Evolutionary conservation across 2,888 invertebrate species (phyloP).

Genomic region (Stegophylla sp.): DNA sequence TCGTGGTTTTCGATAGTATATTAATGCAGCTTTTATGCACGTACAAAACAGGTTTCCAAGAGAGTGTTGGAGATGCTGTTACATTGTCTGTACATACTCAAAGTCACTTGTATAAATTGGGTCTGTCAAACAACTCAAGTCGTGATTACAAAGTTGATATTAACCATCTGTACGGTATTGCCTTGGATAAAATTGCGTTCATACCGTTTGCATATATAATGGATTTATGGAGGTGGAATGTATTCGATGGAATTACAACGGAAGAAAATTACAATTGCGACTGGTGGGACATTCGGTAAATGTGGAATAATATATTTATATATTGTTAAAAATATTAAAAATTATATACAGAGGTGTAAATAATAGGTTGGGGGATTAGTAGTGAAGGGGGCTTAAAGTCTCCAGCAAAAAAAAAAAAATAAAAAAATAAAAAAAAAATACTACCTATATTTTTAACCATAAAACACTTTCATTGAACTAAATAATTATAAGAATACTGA

Average conservation of each 20-base stretch:
- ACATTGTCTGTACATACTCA: constrained; percentile 75
- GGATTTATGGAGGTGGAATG: constrained; percentile 75
- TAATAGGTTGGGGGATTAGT: no score
- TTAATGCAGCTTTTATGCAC: no score
- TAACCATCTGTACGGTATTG: constrained; percentile 73
- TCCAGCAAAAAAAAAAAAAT: no score
- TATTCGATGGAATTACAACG: constrained; percentile 72
- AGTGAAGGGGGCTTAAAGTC: no score
- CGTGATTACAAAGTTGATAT: constrained; percentile 73
- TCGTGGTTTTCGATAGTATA: no score
- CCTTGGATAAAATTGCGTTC: constrained; percentile 75
- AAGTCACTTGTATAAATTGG: constrained; percentile 75
- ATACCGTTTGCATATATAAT: constrained; percentile 75
- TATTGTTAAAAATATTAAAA: not conserved
- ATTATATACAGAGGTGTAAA: no score
- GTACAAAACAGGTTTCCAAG: constrained; percentile 72
- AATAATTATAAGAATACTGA: no score
- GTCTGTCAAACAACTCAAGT: constrained; percentile 67
- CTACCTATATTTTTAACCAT: no score
- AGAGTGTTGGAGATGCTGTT: constrained; percentile 78
- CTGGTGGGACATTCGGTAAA: constrained; percentile 71
- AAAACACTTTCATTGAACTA: no score
- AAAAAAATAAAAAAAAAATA: no score
- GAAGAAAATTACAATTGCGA: constrained; percentile 73
- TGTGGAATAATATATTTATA: not conserved